Percentiles rank a stretch among this genome's conserved stretches.
Evolutionary conservation across 2,797 vertebrate species (phyloP).

Genomic region (Sebastes goodei): DNA sequence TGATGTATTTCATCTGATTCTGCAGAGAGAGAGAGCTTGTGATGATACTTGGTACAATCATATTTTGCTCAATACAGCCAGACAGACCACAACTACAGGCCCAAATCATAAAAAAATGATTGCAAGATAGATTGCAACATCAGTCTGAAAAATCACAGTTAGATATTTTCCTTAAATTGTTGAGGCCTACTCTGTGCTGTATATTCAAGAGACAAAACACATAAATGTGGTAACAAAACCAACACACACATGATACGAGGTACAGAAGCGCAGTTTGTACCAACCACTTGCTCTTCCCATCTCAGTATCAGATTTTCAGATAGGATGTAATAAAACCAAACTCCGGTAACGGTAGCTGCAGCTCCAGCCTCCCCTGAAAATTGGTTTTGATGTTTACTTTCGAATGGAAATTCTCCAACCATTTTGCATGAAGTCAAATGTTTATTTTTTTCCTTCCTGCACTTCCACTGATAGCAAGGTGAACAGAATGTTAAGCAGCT

Average conservation of each 20-base stretch:
- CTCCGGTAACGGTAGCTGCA: background rate
- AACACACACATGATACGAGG: background rate
- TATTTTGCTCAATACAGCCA: background rate
- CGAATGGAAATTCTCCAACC: conserved; percentile 39
- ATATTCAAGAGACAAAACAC: background rate
- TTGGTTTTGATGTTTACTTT: conserved; percentile 45
- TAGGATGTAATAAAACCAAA: conserved; percentile 33
- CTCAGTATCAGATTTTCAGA: conserved; percentile 19
- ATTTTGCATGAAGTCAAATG: conserved; percentile 49
- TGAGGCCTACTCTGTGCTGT: background rate
- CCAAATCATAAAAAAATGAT: background rate
- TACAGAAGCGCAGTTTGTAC: background rate
- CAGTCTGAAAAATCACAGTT: background rate
- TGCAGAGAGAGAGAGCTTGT: too few relatives aligned
- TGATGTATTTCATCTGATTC: background rate
- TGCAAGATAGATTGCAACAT: background rate
- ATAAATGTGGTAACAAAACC: conserved; percentile 18
- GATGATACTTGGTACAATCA: background rate
- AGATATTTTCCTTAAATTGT: background rate
- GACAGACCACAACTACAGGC: background rate
- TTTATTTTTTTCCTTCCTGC: background rate
- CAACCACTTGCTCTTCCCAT: conserved; percentile 5
- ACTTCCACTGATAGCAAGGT: conserved; percentile 23
- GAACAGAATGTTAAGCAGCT: conserved; percentile 62
- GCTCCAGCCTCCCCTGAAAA: conserved; percentile 26